Base-by-base conservation (phyloP, 2,888 invertebrate species). In the Blomia tropicalis region DNA sequence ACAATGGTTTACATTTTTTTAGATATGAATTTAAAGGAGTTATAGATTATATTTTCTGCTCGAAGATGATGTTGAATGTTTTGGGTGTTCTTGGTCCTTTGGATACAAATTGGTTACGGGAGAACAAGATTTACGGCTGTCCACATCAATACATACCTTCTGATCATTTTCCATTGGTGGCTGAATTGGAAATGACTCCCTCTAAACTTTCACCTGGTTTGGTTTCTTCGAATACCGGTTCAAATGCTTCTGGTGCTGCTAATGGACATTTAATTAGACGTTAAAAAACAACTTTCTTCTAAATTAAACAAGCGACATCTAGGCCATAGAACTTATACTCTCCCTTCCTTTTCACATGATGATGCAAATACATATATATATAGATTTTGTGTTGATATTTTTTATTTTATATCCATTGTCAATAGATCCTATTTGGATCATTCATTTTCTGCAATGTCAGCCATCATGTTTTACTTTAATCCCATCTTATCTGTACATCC, bases 21-120 rank as follows among this genome's bases (percentile, higher is more conserved):
- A 91, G 90, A 72, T 92, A 90, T 77, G 95, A 98, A 76, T 98
- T 98, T 79, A 93, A 96, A 77, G 98, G 96, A 70, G 91, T 96
- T 74, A 98, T 98, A 73, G 98, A 98, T 79, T 98, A 98, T 81
- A 93, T 98, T 76, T 96, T 98, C 80, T 93, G 89, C 76, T 89
- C 93, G 68, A 88, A 89, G 74, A 86, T 88, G 74, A 86, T 87
- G 73, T 89, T 98, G 87, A 87, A 86, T 70, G 88, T 93, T 29
- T 79, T 95, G 65, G 96, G 96, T 63, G 80, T 96, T 62, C 79
- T 98, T 61, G 98, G 98, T 1, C 91, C 95, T 1, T 79, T 96
- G 63, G 92, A 93, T 66, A 82, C 84, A 70, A 87, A 89, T 66
- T 93, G 92, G 92, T 73, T 77, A 60, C 67, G 84, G 70, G 89